phyloP scores from a whole-genome alignment of 2,888 invertebrate genomes.

The Lacanobia wlatinum region DNA sequence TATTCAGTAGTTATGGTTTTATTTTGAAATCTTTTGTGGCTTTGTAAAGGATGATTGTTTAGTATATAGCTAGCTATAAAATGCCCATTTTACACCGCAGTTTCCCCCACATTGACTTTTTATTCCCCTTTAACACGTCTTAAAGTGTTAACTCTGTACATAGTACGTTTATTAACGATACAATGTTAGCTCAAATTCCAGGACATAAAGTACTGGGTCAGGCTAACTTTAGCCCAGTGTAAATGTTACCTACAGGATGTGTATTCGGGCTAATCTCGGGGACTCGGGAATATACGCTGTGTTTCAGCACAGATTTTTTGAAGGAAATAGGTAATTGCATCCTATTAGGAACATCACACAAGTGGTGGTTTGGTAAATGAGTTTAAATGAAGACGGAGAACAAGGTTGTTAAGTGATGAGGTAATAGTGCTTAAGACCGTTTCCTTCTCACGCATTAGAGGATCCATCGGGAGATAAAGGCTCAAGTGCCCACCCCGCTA shows the following conservation, averaged over 20 bases:
- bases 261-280: conserved; percentile 23
- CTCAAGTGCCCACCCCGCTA: too few species aligned
- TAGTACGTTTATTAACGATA: conserved; percentile 13
- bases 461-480: too few species aligned
- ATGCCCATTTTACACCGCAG: neutral
- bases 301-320: conserved; percentile 24
- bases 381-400: neutral
- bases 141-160: conserved; percentile 16
- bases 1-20: neutral
- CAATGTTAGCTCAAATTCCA: conserved; percentile 32
- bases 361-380: conserved; percentile 4
- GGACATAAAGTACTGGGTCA: conserved; percentile 37
- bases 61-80: neutral
- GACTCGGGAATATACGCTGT: neutral
- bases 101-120: conserved; percentile 1
- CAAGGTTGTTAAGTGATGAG: neutral
- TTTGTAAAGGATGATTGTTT: neutral
- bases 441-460: too few species aligned
- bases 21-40: neutral
- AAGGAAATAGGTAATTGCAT: conserved; percentile 23
- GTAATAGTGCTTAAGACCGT: too few species aligned
- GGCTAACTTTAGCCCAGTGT: conserved; percentile 30
- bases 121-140: conserved; percentile 11
- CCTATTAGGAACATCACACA: neutral
- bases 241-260: conserved; percentile 39